Base-by-base conservation (phyloP, 2,888 invertebrate genomes). In the Ennomos fuscantarius region DNA sequence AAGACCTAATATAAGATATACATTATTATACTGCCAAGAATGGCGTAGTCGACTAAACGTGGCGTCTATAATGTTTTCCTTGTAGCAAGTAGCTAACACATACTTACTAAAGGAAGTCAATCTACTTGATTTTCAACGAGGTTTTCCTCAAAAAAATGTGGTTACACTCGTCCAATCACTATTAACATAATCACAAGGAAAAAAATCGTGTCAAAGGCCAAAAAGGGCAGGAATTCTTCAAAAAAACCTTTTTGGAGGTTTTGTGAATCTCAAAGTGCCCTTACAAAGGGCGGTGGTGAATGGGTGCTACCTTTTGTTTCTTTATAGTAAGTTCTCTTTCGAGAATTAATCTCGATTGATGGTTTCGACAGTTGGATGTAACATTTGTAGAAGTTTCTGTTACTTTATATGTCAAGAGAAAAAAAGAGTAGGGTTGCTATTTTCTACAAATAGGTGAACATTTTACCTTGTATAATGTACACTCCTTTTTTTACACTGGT, bases 281-380 rank as follows among this genome's bases (percentile, higher is more conserved):
- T 63, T 71, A 80, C 78, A 83, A 86, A 86, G 79, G 45, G 15
- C 52, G 36, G 12, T n/a, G 37, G 50, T 52, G 57, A 57, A 58
- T 49, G 76, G 64, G 68, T 59, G 70, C 68, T 70, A 62, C 62
- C 60, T 72, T 70, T 86, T 85, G 85, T 86, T 85, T 82, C 81
- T 74, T 68, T 73, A 72, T 73, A 76, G 73, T 75, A 55, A 76
- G 74, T 80, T 69, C 73, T 75, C 65, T 75, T 72, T 67, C 58
- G 56, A 41, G 60, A 80, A 85, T 84, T 82, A 80, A 79, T 83
- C 81, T 81, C 75, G 72, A 85, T 82, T 79, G 76, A 75, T 76
- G 73, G 76, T 77, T 73, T 47, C 15, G 13, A 24, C 24, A 24
- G 24, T 11, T 32, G 3, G 3, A 3, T 15, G 2, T 2, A 24